Conservation (phyloP, 2,888 invertebrate species). For the Tiliacea aurago region DNA sequence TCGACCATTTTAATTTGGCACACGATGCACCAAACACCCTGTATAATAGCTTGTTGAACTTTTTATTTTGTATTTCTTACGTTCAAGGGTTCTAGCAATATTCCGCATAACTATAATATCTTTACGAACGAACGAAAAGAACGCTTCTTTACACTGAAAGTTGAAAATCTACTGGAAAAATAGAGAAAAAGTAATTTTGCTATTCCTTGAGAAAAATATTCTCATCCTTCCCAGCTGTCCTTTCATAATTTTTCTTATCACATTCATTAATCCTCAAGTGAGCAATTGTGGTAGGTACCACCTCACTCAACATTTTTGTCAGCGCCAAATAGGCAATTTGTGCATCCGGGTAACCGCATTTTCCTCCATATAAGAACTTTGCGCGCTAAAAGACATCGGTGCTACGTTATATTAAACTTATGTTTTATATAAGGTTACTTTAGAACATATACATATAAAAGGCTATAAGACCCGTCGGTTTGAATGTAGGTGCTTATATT, state of each 20-base stretch:
- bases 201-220: slow-evolving; percentile 32
- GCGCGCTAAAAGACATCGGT: slow-evolving; percentile 7
- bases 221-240: slow-evolving; percentile 19
- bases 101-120: no score
- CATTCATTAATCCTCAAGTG: slow-evolving; percentile 50
- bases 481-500: background rate
- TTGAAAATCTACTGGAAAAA: slow-evolving; percentile 20
- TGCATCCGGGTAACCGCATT: slow-evolving; percentile 49
- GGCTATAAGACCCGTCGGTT: background rate
- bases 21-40: no score
- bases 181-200: background rate
- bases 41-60: slow-evolving; percentile 18
- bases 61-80: slow-evolving; percentile 24
- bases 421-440: background rate
- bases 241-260: slow-evolving; percentile 53
- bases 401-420: background rate
- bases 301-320: slow-evolving; percentile 51
- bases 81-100: background rate
- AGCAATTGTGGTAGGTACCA: no score
- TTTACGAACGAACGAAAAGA: no score
- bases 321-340: slow-evolving; percentile 49
- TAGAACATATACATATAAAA: background rate
- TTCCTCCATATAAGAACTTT: slow-evolving; percentile 28
- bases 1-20: no score
- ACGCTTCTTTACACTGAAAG: background rate